Evolutionary conservation across 2,797 vertebrate species (phyloP), one percentile per base, ranked within the genome.

Genomic region (Atherinosoma microstoma): DNA sequence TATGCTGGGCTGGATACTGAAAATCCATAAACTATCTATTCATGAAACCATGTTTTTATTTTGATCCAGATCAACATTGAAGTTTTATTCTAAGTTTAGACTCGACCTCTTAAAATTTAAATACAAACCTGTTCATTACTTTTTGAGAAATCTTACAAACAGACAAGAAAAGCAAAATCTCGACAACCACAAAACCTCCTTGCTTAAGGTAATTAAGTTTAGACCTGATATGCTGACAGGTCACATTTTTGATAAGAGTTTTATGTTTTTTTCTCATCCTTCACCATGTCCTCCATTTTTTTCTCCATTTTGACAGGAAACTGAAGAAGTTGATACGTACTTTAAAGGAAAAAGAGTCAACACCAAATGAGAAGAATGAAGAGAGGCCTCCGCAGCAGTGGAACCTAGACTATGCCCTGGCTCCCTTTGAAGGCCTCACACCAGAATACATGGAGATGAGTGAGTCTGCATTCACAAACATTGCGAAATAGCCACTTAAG

Each of bases 391-490:
- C 96, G 0, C 95, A 96, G 77, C 98, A 98, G 56, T 99, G 98
- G 98, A 95, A 97, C 82, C 90, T 96, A 6, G 98, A 99, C 85
- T 96, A 98, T 15, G 94, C 89, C 53, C 90, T 99, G 79, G 97
- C 96, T 47, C 96, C 97, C 0, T 99, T 97, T 66, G 97, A 96
- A 0, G 98, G 98, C 8, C 93, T 99, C 74, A 98, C 97, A 5
- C 98, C 98, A 1, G 98, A 99, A 80, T 99, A 98, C 92, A 99
- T 99, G 98, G 98, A 99, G 91, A 99, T 99, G 98, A 99, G 98
- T 99, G 92, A 95, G 97, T 92, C 40, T 34, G 32, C 64, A 54
- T 18, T 0, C 64, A 66, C 58, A 63, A 60, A 65, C 58, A 49
- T 2, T 3, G 47, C 2, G 35, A 45, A 57, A 53, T 0, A 16